Conservation (phyloP, 2,113 vertebrate species). For the Coregonus clupeaformis region DNA sequence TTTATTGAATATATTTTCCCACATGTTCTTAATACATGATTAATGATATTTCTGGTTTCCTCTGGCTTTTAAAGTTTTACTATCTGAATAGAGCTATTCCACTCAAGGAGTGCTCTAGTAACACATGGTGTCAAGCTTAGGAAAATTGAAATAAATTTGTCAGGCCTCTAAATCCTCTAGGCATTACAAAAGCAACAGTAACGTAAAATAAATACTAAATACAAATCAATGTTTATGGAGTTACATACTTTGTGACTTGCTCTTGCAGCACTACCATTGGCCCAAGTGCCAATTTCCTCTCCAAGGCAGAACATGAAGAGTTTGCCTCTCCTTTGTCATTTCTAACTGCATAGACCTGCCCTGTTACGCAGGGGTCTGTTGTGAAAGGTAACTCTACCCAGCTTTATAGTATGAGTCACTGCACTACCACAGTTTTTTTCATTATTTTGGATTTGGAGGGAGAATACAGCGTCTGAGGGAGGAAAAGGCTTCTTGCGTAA, state of each 20-base stretch:
- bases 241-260: slow-evolving; percentile 4
- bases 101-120: background rate
- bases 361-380: background rate
- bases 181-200: too few relatives aligned
- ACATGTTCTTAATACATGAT: too few relatives aligned
- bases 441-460: too few relatives aligned
- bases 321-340: background rate
- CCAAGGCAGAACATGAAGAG: background rate
- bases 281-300: background rate
- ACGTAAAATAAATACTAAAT: too few relatives aligned
- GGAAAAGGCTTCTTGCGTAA: background rate
- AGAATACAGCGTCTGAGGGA: background rate
- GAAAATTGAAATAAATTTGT: background rate
- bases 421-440: background rate
- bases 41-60: background rate
- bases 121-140: background rate
- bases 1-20: too few relatives aligned
- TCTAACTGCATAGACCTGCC: background rate
- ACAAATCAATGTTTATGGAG: background rate
- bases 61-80: background rate
- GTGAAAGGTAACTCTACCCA: background rate
- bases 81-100: background rate
- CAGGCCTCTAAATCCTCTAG: background rate
- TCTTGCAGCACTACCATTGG: background rate
- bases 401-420: background rate